phyloP scores from a whole-genome alignment of 1,140 invertebrate genomes.

The Bombus superbus region DNA sequence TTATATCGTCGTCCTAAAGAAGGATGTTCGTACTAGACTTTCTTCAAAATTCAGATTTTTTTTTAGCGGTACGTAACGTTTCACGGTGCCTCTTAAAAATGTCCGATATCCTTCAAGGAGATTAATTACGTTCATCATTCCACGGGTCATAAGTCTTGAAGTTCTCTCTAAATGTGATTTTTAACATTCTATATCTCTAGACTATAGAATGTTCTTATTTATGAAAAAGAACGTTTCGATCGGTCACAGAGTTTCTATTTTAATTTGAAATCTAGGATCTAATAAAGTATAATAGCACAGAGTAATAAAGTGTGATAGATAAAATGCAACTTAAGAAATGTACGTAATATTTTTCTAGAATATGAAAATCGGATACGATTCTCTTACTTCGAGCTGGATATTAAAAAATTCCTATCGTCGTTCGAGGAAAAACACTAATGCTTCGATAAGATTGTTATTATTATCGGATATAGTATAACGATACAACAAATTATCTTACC shows the following conservation, averaged over 20 bases:
- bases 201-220: no score
- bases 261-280: neutral
- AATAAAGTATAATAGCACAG: neutral
- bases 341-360: neutral
- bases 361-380: neutral
- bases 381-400: neutral
- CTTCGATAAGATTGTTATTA: neutral
- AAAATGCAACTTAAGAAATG: neutral
- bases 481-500: neutral
- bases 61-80: neutral
- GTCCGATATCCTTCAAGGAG: neutral
- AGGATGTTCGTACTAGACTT: neutral
- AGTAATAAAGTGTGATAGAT: neutral
- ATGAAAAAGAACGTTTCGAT: neutral
- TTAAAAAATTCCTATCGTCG: neutral
- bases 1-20: constrained; percentile 31
- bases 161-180: neutral
- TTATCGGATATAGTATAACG: neutral
- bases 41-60: constrained; percentile 6
- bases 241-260: neutral
- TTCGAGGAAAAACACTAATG: neutral
- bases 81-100: neutral
- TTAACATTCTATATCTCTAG: neutral
- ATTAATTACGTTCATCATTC: neutral
- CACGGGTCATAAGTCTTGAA: no score